Evolutionary conservation across 2,888 invertebrate genomes (phyloP).

Genomic region (Tenthredo mesomela): DNA sequence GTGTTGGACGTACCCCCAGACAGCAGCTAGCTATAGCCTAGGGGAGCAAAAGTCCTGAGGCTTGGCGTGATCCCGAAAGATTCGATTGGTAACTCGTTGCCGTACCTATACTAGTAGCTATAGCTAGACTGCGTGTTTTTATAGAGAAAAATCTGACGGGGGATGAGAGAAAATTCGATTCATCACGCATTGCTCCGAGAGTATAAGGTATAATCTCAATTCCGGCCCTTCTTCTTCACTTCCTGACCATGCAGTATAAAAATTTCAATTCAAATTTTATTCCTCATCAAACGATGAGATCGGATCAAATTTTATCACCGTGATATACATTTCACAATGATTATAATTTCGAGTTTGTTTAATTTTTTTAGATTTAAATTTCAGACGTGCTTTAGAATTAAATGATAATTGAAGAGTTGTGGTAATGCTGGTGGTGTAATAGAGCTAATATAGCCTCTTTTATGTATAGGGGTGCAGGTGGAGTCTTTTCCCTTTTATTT

Average conservation of each 20-base stretch:
- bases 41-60: conserved; percentile 26
- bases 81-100: conserved; percentile 44
- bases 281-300: not conserved
- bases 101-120: not conserved
- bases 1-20: conserved; percentile 17
- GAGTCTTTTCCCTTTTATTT: not conserved
- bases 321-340: not conserved
- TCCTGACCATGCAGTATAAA: not conserved
- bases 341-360: not conserved
- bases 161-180: conserved; percentile 13
- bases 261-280: not conserved
- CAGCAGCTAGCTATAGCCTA: not conserved
- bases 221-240: not conserved
- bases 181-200: conserved; percentile 7
- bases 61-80: conserved; percentile 36
- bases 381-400: conserved; percentile 17
- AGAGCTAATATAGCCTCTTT: conserved; percentile 35
- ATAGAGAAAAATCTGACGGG: conserved; percentile 19
- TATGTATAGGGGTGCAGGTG: conserved; percentile 15
- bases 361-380: not conserved
- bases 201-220: not conserved
- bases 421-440: conserved; percentile 48
- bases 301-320: not conserved
- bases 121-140: conserved; percentile 24
- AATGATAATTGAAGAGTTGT: conserved; percentile 43